Evolutionary conservation across 2,888 invertebrate genomes (phyloP), one percentile per base, ranked within the genome.

Genomic region (Lordiphosa fenestrarum): DNA sequence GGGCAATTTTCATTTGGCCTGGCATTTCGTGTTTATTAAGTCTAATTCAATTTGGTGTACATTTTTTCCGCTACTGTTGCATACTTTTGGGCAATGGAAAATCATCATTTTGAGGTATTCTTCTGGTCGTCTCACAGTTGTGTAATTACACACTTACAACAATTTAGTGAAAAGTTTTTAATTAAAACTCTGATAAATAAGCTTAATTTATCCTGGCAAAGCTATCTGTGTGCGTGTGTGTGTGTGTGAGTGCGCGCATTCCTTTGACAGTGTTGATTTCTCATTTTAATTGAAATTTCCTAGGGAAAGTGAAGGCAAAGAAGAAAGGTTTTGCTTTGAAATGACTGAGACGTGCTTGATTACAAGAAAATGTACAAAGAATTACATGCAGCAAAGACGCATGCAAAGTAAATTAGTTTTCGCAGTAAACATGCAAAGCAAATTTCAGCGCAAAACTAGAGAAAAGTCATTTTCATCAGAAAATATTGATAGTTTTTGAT

Each of bases 161-260:
- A 68, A 66, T 71, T 73, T 69, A 52, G 65, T 65, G 71, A 65
- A 69, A 67, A 75, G 82, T 69, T 78, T 82, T 78, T 82, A 78
- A 78, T 78, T 78, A 78, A 78, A 78, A 82, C 78, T 78, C 81
- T 78, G 71, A 78, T 71, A 78, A 78, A 78, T 78, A 82, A 78
- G 82, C 82, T 78, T 75, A 78, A 78, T 82, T 78, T 75, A 82
- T 66, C 59, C 66, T 51, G 61, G 61, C 58, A 73, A 71, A 57
- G 57, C 58, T 58, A 57, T 53, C 41, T 15, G 36, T 48, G 48
- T 38, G 38, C 40, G 49, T 53, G 33, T 49, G 15, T 59, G 38
- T 46, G 39, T 36, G 1, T 53, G 33, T 49, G 15, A 53, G 38
- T 46, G 39, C 25, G 58, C 56, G 61, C 66, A 54, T 61, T 63